phyloP scores from a whole-genome alignment of 2,888 invertebrate species.

The Metallyticus violacea region DNA sequence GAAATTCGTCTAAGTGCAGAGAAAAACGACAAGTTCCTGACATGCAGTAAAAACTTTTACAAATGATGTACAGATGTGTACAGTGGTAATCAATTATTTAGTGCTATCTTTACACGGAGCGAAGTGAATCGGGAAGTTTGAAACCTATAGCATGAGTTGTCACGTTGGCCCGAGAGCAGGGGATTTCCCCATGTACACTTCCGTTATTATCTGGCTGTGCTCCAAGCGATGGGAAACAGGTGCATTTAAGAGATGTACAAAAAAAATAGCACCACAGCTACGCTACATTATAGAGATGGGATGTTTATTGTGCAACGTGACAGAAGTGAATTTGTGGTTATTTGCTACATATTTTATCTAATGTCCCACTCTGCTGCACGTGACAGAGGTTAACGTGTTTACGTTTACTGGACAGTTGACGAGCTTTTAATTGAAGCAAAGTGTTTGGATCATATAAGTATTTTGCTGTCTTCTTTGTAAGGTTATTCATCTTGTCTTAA shows the following conservation, averaged over 20 bases:
- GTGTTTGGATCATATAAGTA: too few species aligned
- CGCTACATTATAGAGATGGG: background rate
- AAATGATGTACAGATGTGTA: background rate
- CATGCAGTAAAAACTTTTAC: background rate
- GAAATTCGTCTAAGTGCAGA: background rate
- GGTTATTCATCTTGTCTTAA: too few species aligned
- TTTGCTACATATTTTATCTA: too few species aligned
- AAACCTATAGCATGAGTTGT: background rate
- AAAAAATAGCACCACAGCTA: background rate
- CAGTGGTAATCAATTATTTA: too few species aligned
- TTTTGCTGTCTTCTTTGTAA: too few species aligned
- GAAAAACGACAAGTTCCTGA: too few species aligned
- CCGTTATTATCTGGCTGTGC: background rate
- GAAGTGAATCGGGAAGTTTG: background rate
- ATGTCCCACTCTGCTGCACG: too few species aligned
- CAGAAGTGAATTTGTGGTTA: too few species aligned
- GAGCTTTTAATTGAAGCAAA: too few species aligned
- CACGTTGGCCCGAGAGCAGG: background rate
- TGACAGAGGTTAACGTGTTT: too few species aligned
- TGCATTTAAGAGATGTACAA: background rate
- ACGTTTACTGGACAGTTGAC: too few species aligned
- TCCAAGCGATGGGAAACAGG: background rate
- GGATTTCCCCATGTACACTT: background rate
- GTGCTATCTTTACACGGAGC: background rate
- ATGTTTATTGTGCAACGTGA: background rate